These are phyloP conservation scores for Nesoenas mayeri DNA, from an alignment of 2,113 vertebrate genomes.

Conservation along the genomic window DNA sequence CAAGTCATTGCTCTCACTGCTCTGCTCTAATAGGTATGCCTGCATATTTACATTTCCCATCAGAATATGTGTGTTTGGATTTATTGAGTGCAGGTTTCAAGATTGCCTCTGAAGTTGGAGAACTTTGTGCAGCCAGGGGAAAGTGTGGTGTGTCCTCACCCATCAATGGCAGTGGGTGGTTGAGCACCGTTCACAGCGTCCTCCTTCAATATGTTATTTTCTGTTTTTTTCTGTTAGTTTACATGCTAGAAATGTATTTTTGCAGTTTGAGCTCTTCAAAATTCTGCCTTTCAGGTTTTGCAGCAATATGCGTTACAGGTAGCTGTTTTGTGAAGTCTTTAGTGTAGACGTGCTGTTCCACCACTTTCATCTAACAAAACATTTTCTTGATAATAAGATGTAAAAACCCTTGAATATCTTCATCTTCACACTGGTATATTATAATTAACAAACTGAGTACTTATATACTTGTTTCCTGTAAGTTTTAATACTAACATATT, in stretches of 20 bases:
- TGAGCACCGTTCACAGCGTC: neutral
- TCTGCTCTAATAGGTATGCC: neutral
- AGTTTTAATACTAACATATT: neutral
- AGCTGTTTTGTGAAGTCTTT: neutral
- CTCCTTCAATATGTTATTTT: neutral
- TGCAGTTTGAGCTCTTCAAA: neutral
- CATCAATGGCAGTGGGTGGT: neutral
- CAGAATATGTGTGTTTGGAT: neutral
- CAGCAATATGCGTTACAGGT: rapidly evolving
- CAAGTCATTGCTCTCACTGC: neutral
- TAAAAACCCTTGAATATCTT: neutral
- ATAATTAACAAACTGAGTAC: neutral
- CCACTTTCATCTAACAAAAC: neutral
- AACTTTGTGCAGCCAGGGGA: neutral
- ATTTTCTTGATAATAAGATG: neutral
- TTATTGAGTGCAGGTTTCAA: neutral
- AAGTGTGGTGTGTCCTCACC: rapidly evolving
- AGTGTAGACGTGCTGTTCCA: neutral
- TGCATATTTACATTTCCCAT: neutral
- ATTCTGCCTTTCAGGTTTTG: neutral
- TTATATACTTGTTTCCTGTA: neutral
- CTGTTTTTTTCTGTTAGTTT: neutral
- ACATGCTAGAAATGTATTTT: neutral
- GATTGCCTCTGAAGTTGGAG: neutral
- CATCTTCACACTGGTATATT: neutral